Conservation (phyloP, 2,888 invertebrate genomes). For the Temnothorax unifasciatus region DNA sequence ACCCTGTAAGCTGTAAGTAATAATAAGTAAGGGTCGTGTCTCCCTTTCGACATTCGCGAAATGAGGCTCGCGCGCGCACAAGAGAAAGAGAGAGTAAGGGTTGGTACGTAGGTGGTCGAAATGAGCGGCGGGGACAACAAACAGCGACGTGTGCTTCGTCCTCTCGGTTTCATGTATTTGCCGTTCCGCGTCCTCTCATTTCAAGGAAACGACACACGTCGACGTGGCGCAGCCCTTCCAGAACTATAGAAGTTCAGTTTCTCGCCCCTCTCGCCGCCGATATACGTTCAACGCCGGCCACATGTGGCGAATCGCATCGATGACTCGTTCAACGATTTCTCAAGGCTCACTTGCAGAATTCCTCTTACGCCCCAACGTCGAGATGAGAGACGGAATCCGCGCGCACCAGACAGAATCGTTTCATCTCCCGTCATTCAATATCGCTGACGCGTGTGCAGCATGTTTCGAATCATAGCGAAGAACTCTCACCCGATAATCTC, state of each 20-base stretch:
- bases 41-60: conserved; percentile 66
- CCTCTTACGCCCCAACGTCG: not conserved
- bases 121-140: conserved; percentile 30
- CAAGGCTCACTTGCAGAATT: conserved; percentile 44
- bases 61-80: conserved; percentile 50
- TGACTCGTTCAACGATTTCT: conserved; percentile 28
- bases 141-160: not conserved
- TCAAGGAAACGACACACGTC: conserved; percentile 59
- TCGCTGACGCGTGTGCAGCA: not conserved
- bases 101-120: conserved; percentile 29
- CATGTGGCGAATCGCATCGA: conserved; percentile 49
- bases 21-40: conserved; percentile 76
- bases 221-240: conserved; percentile 19
- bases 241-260: not conserved
- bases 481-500: conserved; percentile 11
- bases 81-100: conserved; percentile 12
- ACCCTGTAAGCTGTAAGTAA: conserved; percentile 83
- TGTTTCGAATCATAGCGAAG: conserved; percentile 29
- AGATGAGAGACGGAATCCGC: conserved; percentile 9
- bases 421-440: conserved; percentile 28
- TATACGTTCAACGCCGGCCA: not conserved
- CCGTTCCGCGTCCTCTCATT: conserved; percentile 39
- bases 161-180: conserved; percentile 6
- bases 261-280: not conserved
- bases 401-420: conserved; percentile 7